phyloP scores from a whole-genome alignment of 1,140 invertebrate genomes.

The Orussus abietinus region DNA sequence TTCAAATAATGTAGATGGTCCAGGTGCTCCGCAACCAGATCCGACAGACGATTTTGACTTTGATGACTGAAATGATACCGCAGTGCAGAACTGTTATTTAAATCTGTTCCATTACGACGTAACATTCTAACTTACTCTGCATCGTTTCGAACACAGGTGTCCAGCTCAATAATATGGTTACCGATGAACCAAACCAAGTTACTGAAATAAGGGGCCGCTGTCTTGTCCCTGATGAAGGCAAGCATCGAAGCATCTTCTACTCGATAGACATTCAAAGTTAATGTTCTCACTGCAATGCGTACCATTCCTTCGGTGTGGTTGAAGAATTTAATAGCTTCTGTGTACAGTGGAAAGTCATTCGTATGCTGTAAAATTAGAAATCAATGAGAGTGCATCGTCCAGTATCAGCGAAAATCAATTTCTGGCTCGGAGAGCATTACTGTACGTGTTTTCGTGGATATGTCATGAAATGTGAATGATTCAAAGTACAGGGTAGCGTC shows the following conservation, averaged over 20 bases:
- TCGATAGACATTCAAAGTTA: slow-evolving; percentile 95
- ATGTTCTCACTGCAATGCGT: slow-evolving; percentile 93
- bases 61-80: slow-evolving; percentile 72
- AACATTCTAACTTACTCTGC: slow-evolving; percentile 71
- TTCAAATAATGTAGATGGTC: slow-evolving; percentile 98
- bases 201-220: slow-evolving; percentile 95
- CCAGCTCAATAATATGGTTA: slow-evolving; percentile 94
- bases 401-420: not conserved
- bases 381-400: not conserved
- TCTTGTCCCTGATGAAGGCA: slow-evolving; percentile 90
- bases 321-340: slow-evolving; percentile 99
- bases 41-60: slow-evolving; percentile 85
- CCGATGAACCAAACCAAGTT: slow-evolving; percentile 99
- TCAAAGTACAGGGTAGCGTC: too few relatives aligned
- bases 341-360: slow-evolving; percentile 98
- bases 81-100: slow-evolving; percentile 2
- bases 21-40: slow-evolving; percentile 94
- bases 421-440: slow-evolving; percentile 2
- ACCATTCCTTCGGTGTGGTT: slow-evolving; percentile 99
- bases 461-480: not conserved
- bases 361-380: slow-evolving; percentile 74
- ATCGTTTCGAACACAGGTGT: slow-evolving; percentile 91
- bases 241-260: slow-evolving; percentile 95
- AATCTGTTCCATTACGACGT: not conserved
- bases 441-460: too few relatives aligned